phyloP scores from a whole-genome alignment of 2,113 vertebrate species.

The Parotia lawesii region DNA sequence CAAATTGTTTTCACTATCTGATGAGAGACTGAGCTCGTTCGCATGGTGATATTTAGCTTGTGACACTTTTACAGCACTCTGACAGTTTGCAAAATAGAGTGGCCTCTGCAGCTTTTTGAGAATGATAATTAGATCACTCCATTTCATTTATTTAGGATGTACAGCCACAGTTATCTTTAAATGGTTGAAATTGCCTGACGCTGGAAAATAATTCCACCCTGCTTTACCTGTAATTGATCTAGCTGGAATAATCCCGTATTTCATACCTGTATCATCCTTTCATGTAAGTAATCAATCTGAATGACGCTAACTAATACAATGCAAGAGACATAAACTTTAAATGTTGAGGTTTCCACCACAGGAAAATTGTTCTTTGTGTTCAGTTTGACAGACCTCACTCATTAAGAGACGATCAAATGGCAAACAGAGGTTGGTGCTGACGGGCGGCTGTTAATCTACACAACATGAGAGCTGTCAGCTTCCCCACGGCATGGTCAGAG shows the following conservation, averaged over 20 bases:
- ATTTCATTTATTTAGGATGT: constrained; percentile 2
- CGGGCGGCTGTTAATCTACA: neutral
- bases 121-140: neutral
- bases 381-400: neutral
- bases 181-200: neutral
- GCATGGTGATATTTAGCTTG: neutral
- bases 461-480: neutral
- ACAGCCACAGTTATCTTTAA: neutral
- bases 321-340: neutral
- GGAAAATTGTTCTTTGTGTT: neutral
- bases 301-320: neutral
- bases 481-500: neutral
- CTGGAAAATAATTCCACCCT: neutral
- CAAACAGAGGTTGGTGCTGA: neutral
- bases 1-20: neutral
- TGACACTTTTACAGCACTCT: neutral
- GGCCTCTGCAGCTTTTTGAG: neutral
- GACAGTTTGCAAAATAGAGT: neutral
- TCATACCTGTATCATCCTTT: neutral
- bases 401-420: neutral
- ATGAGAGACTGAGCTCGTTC: neutral
- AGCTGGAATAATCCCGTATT: neutral
- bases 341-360: neutral
- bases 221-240: neutral
- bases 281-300: neutral